Evolutionary conservation across 2,888 invertebrate genomes (phyloP).

Genomic region (Slavum lentiscoides): DNA sequence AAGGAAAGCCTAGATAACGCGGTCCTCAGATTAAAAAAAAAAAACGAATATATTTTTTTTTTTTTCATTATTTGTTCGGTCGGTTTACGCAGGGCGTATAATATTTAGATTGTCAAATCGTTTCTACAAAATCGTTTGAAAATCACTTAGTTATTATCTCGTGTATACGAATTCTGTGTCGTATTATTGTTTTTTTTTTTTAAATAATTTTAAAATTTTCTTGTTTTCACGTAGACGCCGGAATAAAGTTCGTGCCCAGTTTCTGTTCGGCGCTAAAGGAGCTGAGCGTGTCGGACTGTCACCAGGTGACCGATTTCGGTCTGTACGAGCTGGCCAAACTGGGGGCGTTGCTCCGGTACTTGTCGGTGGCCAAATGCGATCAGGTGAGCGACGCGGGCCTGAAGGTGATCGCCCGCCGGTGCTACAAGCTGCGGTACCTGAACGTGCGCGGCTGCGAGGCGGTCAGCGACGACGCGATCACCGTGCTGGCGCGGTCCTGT

Average conservation of each 20-base stretch:
- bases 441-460: conserved; percentile 92
- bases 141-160: too few species aligned
- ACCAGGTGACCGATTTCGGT: conserved; percentile 86
- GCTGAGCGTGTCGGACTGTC: conserved; percentile 87
- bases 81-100: too few species aligned
- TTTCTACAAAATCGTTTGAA: too few species aligned
- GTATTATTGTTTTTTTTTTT: too few species aligned
- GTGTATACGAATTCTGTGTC: too few species aligned
- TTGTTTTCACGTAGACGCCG: conserved; percentile 68
- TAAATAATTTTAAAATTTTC: too few species aligned
- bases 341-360: conserved; percentile 84
- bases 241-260: conserved; percentile 87
- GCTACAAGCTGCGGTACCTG: conserved; percentile 84
- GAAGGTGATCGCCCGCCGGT: conserved; percentile 81
- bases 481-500: conserved; percentile 82
- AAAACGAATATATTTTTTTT: too few species aligned
- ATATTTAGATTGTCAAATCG: too few species aligned
- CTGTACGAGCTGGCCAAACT: conserved; percentile 84
- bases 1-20: too few species aligned
- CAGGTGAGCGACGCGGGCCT: conserved; percentile 89
- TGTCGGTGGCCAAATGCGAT: conserved; percentile 92
- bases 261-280: conserved; percentile 84
- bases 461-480: conserved; percentile 89
- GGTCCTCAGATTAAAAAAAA: too few species aligned
- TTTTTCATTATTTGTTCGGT: too few species aligned